Percentiles rank a stretch among this genome's conserved stretches.
Conservation (phyloP, 2,797 vertebrate genomes). For the Pogoniulus pusillus region DNA sequence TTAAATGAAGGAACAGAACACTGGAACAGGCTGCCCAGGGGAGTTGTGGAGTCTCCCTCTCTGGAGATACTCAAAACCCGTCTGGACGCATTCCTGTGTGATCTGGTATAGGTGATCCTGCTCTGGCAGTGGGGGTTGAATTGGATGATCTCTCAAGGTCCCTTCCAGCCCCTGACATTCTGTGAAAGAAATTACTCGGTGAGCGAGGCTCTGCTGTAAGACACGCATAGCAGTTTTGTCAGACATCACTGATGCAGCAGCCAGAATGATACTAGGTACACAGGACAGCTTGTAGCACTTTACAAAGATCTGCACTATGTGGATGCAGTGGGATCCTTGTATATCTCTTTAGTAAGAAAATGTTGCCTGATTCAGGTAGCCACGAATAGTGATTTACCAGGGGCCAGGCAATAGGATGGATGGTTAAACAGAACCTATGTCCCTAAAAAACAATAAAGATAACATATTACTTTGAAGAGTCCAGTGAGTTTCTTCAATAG, state of each 20-base stretch:
- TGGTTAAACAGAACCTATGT: neutral
- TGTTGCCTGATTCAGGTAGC: neutral
- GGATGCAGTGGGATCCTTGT: neutral
- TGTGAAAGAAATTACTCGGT: neutral
- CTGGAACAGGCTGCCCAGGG: too few relatives aligned
- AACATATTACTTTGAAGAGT: neutral
- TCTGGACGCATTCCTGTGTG: too few relatives aligned
- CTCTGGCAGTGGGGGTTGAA: too few relatives aligned
- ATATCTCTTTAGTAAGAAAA: neutral
- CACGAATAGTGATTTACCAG: neutral
- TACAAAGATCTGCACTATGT: neutral
- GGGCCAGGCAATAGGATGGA: neutral
- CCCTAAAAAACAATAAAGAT: neutral
- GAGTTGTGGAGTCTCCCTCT: too few relatives aligned
- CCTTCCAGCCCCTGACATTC: too few relatives aligned
- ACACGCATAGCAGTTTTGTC: neutral
- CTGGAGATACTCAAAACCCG: too few relatives aligned
- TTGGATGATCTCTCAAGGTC: too few relatives aligned
- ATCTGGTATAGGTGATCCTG: too few relatives aligned
- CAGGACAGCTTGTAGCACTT: neutral
- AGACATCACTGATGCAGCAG: neutral
- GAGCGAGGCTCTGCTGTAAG: neutral
- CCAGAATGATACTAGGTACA: neutral
- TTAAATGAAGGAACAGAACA: neutral
- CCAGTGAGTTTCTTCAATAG: neutral